These are phyloP conservation scores for Muschampia plurimacula DNA, from an alignment of 2,888 invertebrate genomes.

Conservation along the genomic window DNA sequence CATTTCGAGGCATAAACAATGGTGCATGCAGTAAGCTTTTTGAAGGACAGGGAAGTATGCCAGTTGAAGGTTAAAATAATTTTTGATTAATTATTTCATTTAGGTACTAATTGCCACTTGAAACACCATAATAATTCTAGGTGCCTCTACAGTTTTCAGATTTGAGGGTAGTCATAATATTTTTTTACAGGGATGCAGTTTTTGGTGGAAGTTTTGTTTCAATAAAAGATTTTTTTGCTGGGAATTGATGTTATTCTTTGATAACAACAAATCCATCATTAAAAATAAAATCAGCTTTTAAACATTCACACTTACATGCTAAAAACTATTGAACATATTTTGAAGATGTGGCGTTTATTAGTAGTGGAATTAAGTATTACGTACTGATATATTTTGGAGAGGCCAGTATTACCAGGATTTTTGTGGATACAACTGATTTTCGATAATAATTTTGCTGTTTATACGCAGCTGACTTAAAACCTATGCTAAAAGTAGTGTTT, in stretches of 20 bases:
- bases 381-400: slow-evolving; percentile 53
- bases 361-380: slow-evolving; percentile 41
- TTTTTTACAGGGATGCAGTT: slow-evolving; percentile 38
- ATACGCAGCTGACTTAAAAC: slow-evolving; percentile 53
- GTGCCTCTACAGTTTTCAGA: slow-evolving; percentile 22
- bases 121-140: slow-evolving; percentile 30
- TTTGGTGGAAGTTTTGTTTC: slow-evolving; percentile 32
- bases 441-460: slow-evolving; percentile 72
- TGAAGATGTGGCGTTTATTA: slow-evolving; percentile 10
- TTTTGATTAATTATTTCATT: slow-evolving; percentile 30
- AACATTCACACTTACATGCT: not conserved
- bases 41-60: slow-evolving; percentile 80
- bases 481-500: slow-evolving; percentile 48
- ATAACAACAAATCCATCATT: slow-evolving; percentile 55
- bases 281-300: slow-evolving; percentile 4
- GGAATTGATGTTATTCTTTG: slow-evolving; percentile 46
- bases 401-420: slow-evolving; percentile 74
- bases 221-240: slow-evolving; percentile 25
- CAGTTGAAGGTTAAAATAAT: slow-evolving; percentile 49
- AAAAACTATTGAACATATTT: slow-evolving; percentile 8
- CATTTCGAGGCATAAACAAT: slow-evolving; percentile 52
- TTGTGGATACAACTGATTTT: slow-evolving; percentile 52
- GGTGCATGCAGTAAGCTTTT: slow-evolving; percentile 77
- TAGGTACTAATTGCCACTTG: slow-evolving; percentile 37
- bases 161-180: slow-evolving; percentile 29